phyloP scores from a whole-genome alignment of 2,113 vertebrate species.

The Oceanites oceanicus region DNA sequence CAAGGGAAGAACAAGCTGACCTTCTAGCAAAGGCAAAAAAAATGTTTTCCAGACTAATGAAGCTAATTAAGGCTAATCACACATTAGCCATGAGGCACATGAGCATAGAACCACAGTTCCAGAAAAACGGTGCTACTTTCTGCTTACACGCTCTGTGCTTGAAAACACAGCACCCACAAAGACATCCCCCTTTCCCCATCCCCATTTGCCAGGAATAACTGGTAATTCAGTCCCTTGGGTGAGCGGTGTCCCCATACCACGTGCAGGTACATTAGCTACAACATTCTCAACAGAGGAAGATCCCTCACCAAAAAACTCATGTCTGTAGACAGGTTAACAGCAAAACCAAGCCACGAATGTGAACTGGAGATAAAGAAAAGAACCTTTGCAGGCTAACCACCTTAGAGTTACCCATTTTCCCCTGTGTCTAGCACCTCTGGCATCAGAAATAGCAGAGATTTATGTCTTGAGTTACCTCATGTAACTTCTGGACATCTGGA shows the following conservation, averaged over 20 bases:
- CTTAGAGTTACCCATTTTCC: neutral
- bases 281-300: neutral
- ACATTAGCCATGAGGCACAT: neutral
- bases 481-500: neutral
- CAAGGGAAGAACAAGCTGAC: neutral
- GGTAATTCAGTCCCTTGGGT: neutral
- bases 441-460: neutral
- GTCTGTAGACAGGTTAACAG: accelerated
- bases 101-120: neutral
- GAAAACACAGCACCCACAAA: accelerated
- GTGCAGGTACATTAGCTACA: neutral
- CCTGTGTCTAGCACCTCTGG: neutral
- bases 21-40: neutral
- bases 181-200: neutral
- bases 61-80: neutral
- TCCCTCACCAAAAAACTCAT: neutral
- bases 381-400: neutral
- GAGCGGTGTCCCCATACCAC: accelerated
- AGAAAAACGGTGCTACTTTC: neutral
- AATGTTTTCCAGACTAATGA: neutral
- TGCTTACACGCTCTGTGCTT: neutral
- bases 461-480: neutral
- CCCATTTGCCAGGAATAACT: neutral
- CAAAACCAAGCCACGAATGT: neutral
- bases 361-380: neutral